Base-by-base conservation (phyloP, 1,140 invertebrate species). In the Philopotamus ludificatus region DNA sequence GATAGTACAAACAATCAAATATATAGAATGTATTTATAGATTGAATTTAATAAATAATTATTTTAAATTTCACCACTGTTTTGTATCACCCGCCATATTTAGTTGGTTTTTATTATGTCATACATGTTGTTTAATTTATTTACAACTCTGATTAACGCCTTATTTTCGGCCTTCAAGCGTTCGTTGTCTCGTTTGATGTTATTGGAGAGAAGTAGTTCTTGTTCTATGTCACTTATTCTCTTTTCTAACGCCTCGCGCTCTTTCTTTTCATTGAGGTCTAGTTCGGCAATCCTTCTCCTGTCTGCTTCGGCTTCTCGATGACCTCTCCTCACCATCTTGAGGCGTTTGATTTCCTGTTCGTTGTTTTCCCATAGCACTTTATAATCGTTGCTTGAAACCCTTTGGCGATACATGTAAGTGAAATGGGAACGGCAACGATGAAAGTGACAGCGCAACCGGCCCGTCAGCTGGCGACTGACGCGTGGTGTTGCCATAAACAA, bases 141-240 rank as follows among this genome's bases (percentile, higher is more conserved):
- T 82, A 95, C 92, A 82, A 95, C 93, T 79, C 93, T 88, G 79
- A 92, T 94, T 80, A 95, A 86, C 81, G 93, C 92, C 81, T 92
- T 88, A 85, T 96, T 96, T 88, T 96, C 93, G 78, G 92, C 90
- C 85, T 92, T 91, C 86, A 95, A 86, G 85, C 92, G 90, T 86
- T 95, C 93, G 87, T 94, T 95, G 86, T 96, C 93, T 82, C 90
- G 89, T 91, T 95, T 95, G 86, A 94, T 87, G 84, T 94, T 95
- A 3, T 26, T 8, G 16, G n/a, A 25, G 12, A 9, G 1, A 8
- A 26, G 2, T 7, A 60, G 42, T 21, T 60, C 28, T 1, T 15
- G 21, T 41, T 47, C 57, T 1, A 47, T 3, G 1, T 26, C 21
- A n/a, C 2, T 1, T 15, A 60, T 60, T n/a, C 16, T 47, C 42